Percentiles rank a stretch among this genome's conserved stretches.
Conservation (phyloP, 2,113 vertebrate genomes). For the Caloenas nicobarica region DNA sequence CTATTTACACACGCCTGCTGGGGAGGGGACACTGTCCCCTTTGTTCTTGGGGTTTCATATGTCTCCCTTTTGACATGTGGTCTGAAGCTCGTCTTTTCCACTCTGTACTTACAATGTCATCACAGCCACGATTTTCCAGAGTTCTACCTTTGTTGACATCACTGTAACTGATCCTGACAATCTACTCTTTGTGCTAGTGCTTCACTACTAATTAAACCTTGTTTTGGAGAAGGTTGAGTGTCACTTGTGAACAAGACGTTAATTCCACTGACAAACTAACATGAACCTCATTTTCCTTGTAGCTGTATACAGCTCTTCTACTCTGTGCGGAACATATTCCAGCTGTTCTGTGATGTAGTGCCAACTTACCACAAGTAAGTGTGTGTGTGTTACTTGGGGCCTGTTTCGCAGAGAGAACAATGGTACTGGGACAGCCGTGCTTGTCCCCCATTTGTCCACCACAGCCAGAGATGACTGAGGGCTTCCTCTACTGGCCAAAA, state of each 20-base stretch:
- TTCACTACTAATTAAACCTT: not conserved
- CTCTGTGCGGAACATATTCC: conserved; percentile 93
- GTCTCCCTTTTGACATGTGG: not conserved
- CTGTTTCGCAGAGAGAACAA: not conserved
- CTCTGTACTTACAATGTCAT: not conserved
- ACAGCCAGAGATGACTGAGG: not conserved
- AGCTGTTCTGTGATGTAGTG: conserved; percentile 95
- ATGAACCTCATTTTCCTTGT: not conserved
- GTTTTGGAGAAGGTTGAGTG: not conserved
- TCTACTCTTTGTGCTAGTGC: not conserved
- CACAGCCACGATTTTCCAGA: not conserved
- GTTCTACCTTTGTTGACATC: not conserved
- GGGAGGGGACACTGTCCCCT: not conserved
- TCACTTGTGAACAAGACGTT: not conserved
- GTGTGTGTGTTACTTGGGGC: not conserved
- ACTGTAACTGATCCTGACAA: not conserved
- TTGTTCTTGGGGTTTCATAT: not conserved
- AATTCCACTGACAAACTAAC: not conserved
- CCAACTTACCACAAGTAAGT: conserved; percentile 96
- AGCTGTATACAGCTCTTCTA: conserved; percentile 93
- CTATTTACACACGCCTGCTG: not conserved
- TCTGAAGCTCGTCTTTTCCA: not conserved
- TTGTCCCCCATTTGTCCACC: not conserved
- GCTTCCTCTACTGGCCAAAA: not conserved
- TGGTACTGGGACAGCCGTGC: not conserved